Evolutionary conservation across 2,797 vertebrate species (phyloP).

Genomic region (Sardinella longiceps): DNA sequence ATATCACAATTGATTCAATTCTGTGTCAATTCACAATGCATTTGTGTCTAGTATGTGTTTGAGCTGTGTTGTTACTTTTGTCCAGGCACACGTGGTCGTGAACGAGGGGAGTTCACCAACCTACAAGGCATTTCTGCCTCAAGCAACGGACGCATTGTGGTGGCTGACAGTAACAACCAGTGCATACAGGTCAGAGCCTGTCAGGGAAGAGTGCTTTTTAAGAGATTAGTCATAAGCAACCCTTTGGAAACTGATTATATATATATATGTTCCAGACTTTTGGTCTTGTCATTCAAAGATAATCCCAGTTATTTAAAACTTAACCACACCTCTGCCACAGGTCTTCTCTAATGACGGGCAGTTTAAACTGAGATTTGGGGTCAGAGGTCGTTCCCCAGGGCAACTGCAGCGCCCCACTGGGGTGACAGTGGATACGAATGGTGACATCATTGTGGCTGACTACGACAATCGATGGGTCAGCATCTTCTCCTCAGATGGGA

Average conservation of each 20-base stretch:
- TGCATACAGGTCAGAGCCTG: slow-evolving; percentile 85
- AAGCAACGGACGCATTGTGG: slow-evolving; percentile 87
- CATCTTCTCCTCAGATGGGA: slow-evolving; percentile 94
- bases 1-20: background rate
- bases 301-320: background rate
- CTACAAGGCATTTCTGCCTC: slow-evolving; percentile 93
- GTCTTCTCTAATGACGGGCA: slow-evolving; percentile 94
- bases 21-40: background rate
- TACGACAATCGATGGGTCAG: slow-evolving; percentile 99
- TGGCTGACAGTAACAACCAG: slow-evolving; percentile 98
- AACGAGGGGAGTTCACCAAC: slow-evolving; percentile 95
- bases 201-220: background rate
- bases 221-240: background rate
- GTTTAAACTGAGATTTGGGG: slow-evolving; percentile 93
- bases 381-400: slow-evolving; percentile 91
- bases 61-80: background rate
- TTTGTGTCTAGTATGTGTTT: background rate
- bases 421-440: slow-evolving; percentile 89
- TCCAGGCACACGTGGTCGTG: slow-evolving; percentile 89
- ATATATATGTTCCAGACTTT: background rate
- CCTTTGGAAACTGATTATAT: background rate
- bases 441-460: slow-evolving; percentile 94
- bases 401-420: slow-evolving; percentile 94
- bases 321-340: slow-evolving; percentile 60
- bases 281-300: background rate